Evolutionary conservation across 2,888 invertebrate genomes (phyloP).

Genomic region (Ametastegia equiseti): DNA sequence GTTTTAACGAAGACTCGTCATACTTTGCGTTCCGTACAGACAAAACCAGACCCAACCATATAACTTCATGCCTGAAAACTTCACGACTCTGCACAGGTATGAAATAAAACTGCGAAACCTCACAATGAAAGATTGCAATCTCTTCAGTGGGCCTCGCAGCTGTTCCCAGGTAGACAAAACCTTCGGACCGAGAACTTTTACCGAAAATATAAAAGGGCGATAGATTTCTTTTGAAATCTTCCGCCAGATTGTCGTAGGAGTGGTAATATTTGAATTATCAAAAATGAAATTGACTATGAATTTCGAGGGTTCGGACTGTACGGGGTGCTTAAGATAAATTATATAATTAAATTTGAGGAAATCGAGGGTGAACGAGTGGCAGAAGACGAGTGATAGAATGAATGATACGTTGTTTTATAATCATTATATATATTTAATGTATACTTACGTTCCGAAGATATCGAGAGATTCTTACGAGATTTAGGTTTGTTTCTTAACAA

Average conservation of each 20-base stretch:
- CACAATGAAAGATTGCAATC: neutral
- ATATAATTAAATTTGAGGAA: neutral
- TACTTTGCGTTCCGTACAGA: neutral
- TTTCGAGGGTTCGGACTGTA: neutral
- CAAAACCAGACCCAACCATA: neutral
- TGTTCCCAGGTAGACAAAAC: neutral
- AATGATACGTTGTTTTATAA: conserved; percentile 38
- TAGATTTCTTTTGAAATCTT: neutral
- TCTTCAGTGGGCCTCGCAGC: neutral
- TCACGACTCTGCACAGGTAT: neutral
- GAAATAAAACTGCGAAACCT: neutral
- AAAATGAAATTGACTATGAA: neutral
- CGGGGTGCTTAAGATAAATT: neutral
- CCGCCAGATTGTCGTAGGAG: neutral
- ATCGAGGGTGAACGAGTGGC: neutral
- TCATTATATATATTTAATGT: neutral
- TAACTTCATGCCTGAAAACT: neutral
- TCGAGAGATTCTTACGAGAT: conserved; percentile 39
- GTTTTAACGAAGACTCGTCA: conserved; percentile 46
- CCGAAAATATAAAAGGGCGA: neutral
- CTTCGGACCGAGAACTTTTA: neutral
- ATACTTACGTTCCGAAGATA: neutral
- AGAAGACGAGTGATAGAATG: conserved; percentile 6
- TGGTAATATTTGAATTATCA: too few relatives aligned
- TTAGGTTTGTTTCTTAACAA: conserved; percentile 71